These are phyloP conservation scores for Lutraria lutraria DNA, from an alignment of 2,888 invertebrate genomes.

Conservation along the genomic window DNA sequence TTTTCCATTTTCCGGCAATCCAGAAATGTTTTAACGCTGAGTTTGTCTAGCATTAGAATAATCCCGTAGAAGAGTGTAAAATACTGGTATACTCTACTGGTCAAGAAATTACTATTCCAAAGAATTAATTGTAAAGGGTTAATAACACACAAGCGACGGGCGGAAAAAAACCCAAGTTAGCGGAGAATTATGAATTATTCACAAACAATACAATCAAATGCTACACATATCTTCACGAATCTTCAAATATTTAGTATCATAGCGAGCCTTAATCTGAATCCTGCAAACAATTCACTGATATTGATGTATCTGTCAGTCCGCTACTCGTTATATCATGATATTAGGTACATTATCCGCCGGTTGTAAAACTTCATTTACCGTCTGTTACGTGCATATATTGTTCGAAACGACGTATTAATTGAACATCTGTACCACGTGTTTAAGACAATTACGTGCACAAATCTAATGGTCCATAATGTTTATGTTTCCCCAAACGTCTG, in stretches of 20 bases:
- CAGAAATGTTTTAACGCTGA: neutral
- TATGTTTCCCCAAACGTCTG: neutral
- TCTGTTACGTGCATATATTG: neutral
- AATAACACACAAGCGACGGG: too few species aligned
- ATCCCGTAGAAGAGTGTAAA: neutral
- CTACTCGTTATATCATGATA: neutral
- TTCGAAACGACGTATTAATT: neutral
- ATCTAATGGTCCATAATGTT: neutral
- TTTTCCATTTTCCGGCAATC: neutral
- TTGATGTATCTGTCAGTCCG: neutral
- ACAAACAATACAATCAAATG: neutral
- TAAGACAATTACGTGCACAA: neutral
- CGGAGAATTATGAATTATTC: neutral
- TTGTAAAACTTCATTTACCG: neutral
- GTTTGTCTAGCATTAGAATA: neutral
- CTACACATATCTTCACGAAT: neutral
- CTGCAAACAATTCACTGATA: neutral
- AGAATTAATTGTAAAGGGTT: too few species aligned
- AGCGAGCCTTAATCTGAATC: neutral
- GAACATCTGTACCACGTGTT: neutral
- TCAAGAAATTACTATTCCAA: too few species aligned
- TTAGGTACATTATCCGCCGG: neutral
- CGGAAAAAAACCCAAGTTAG: too few species aligned
- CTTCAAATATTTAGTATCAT: neutral
- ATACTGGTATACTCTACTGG: neutral